A percentile compares a stretch with the other conserved stretches of the same genome.
phyloP scores from a whole-genome alignment of 37 sponge, comb jelly and placozoan genomes.

The Ianthella basta region DNA sequence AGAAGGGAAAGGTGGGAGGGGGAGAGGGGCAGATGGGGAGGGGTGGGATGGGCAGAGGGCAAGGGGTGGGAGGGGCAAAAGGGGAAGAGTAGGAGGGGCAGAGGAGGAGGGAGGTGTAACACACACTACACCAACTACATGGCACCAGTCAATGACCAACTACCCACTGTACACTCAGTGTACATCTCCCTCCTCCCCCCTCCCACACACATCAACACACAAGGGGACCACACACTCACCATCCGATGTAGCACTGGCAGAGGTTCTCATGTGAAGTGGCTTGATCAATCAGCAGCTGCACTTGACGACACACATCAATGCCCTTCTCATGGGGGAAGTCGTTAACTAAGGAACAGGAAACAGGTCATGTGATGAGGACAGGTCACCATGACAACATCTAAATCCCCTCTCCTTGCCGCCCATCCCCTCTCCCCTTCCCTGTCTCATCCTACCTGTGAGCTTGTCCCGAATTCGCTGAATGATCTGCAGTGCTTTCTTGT shows the following conservation, averaged over 20 bases:
- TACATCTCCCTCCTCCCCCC: no score
- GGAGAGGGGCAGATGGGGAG: no score
- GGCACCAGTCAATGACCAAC: conserved; percentile 23
- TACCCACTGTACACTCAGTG: no score
- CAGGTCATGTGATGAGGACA: no score
- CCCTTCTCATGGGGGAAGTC: conserved; percentile 81
- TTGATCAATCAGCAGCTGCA: conserved; percentile 90
- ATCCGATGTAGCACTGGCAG: conserved; percentile 98
- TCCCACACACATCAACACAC: no score
- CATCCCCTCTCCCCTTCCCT: neutral
- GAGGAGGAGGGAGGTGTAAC: conserved; percentile 3
- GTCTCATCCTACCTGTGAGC: conserved; percentile 67
- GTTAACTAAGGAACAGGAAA: conserved; percentile 48
- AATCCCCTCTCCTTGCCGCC: neutral
- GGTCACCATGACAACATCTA: no score
- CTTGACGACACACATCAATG: conserved; percentile 79
- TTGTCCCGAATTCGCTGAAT: conserved; percentile 83
- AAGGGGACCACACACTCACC: conserved; percentile 57
- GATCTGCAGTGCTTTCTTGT: conserved; percentile 85
- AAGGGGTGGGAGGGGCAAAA: neutral
- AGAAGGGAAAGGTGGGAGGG: no score
- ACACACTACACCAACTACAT: conserved; percentile 29
- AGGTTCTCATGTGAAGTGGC: conserved; percentile 95
- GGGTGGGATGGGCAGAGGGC: neutral
- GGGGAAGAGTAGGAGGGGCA: neutral